These are phyloP conservation scores for Danaus chrysippus DNA, from an alignment of 2,888 invertebrate genomes.

Conservation along the genomic window DNA sequence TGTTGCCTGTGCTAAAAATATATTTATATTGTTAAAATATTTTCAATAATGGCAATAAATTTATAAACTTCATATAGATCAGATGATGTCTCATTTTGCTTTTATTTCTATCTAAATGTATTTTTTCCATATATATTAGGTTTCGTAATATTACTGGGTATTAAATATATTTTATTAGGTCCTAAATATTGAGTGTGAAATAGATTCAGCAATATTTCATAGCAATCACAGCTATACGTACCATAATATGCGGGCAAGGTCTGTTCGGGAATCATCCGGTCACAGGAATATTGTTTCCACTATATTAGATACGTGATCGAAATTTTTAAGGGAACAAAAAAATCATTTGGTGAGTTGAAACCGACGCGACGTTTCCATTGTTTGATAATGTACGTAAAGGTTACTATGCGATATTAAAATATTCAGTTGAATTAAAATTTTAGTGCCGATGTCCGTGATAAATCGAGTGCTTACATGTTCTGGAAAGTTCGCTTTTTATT, in stretches of 20 bases:
- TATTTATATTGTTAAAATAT: background rate
- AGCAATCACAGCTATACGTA: conserved; percentile 64
- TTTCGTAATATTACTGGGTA: conserved; percentile 30
- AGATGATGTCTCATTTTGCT: too few relatives aligned
- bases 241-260: conserved; percentile 69
- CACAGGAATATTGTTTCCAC: conserved; percentile 81
- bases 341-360: conserved; percentile 68
- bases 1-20: conserved; percentile 14
- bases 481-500: too few relatives aligned
- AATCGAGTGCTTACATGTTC: too few relatives aligned
- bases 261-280: conserved; percentile 78
- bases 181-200: background rate
- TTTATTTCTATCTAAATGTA: too few relatives aligned
- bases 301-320: conserved; percentile 80
- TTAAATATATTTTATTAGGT: conserved; percentile 15
- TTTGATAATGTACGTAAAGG: conserved; percentile 70
- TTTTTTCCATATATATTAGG: too few relatives aligned
- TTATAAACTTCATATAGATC: too few relatives aligned
- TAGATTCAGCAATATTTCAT: conserved; percentile 56
- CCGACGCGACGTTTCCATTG: conserved; percentile 68
- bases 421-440: conserved; percentile 58
- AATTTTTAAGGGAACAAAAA: conserved; percentile 78
- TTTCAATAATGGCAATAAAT: conserved; percentile 14
- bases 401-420: conserved; percentile 67
- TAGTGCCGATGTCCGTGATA: conserved; percentile 26